phyloP scores from a whole-genome alignment of 2,888 invertebrate species.

The Syrphus vitripennis region DNA sequence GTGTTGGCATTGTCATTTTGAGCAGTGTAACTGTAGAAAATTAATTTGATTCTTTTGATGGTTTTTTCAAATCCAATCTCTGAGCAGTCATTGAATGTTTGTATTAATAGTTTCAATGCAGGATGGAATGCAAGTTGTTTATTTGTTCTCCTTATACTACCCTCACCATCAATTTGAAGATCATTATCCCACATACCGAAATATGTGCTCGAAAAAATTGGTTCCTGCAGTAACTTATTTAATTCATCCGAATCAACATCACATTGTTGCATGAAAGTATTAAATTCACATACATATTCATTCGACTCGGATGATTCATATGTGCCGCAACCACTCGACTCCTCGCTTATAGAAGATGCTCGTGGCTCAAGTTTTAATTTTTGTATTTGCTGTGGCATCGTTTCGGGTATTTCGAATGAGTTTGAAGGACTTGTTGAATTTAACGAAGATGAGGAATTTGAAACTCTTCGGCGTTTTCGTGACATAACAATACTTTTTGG shows the following conservation, averaged over 20 bases:
- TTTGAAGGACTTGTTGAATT: slow-evolving; percentile 72
- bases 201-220: not conserved
- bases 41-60: slow-evolving; percentile 58
- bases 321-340: slow-evolving; percentile 24
- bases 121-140: not conserved
- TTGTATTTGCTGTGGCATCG: slow-evolving; percentile 63
- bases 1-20: slow-evolving; percentile 75
- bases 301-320: not conserved
- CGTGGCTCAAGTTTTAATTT: slow-evolving; percentile 16
- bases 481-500: slow-evolving; percentile 82
- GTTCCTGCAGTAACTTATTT: not conserved
- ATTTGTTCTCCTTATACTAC: not conserved
- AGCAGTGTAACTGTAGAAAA: slow-evolving; percentile 74
- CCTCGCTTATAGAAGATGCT: not conserved
- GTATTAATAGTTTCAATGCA: not conserved
- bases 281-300: not conserved
- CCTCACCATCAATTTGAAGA: not conserved
- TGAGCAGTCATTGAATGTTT: not conserved
- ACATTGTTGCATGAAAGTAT: slow-evolving; percentile 7
- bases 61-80: not conserved
- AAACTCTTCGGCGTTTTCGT: slow-evolving; percentile 78
- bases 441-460: slow-evolving; percentile 72
- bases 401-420: slow-evolving; percentile 76
- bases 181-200: not conserved
- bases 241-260: not conserved